Percentiles rank a stretch among this genome's conserved stretches.
These are phyloP conservation scores for Camptogramma bilineatum DNA, from an alignment of 2,888 invertebrate species.

Conservation along the genomic window DNA sequence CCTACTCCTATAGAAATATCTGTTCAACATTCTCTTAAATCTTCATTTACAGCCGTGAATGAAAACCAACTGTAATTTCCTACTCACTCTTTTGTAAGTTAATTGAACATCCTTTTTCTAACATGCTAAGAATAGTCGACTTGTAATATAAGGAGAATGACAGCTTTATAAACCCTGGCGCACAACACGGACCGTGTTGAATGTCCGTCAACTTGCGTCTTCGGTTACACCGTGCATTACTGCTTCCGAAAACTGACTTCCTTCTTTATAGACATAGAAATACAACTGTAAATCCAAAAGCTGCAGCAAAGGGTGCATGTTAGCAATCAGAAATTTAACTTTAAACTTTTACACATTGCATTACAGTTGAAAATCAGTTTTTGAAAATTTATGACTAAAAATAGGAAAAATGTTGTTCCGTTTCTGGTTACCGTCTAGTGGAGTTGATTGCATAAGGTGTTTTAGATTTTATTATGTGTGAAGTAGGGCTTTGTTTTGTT, in stretches of 20 bases:
- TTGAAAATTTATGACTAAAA: conserved; percentile 38
- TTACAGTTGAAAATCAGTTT: conserved; percentile 24
- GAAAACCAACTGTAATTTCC: neutral
- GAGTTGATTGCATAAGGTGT: conserved; percentile 33
- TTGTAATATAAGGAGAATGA: conserved; percentile 31
- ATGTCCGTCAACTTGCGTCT: conserved; percentile 35
- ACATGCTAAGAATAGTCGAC: conserved; percentile 7
- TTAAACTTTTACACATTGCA: conserved; percentile 2
- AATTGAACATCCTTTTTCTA: conserved; percentile 15
- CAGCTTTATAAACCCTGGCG: conserved; percentile 36
- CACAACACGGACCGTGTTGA: conserved; percentile 25
- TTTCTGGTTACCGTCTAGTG: conserved; percentile 53
- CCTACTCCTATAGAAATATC: no score
- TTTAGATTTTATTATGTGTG: conserved; percentile 27
- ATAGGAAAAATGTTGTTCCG: conserved; percentile 48
- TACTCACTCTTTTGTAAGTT: neutral
- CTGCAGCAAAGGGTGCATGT: conserved; percentile 1
- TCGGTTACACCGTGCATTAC: conserved; percentile 32
- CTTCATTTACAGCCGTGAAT: no score
- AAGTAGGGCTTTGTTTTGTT: conserved; percentile 34
- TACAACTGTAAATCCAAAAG: conserved; percentile 18
- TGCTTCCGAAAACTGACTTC: conserved; percentile 10
- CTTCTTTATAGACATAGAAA: conserved; percentile 4
- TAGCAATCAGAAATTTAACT: neutral
- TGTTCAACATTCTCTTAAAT: no score